These are phyloP conservation scores for Microctenopoma steveboyesi DNA, from an alignment of 2,797 vertebrate genomes.

Conservation along the genomic window DNA sequence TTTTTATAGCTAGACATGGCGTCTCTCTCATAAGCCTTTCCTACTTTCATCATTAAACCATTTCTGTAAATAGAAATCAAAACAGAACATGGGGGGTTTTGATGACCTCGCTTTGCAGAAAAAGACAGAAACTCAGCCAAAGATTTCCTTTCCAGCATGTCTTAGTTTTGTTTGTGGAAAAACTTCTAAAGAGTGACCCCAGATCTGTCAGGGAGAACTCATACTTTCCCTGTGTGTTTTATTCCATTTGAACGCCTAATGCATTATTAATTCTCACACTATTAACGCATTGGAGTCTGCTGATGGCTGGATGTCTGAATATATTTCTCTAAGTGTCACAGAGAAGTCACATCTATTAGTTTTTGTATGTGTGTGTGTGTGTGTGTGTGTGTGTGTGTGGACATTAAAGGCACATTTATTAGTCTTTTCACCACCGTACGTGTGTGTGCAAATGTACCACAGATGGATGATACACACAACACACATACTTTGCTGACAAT, in stretches of 20 bases:
- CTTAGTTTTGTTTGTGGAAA: conserved; percentile 22
- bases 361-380: conserved; percentile 35
- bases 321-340: conserved; percentile 57
- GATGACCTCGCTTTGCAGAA: conserved; percentile 15
- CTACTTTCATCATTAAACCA: conserved; percentile 19
- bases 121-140: conserved; percentile 6
- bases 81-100: conserved; percentile 5
- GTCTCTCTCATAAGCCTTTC: not conserved
- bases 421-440: conserved; percentile 18
- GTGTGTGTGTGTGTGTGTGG: conserved; percentile 42
- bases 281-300: conserved; percentile 42
- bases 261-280: conserved; percentile 72
- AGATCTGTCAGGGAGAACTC: conserved; percentile 2
- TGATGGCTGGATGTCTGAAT: conserved; percentile 52
- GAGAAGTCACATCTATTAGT: conserved; percentile 65
- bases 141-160: not conserved
- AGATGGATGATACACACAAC: conserved; percentile 69
- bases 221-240: conserved; percentile 18
- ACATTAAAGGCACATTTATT: conserved; percentile 62
- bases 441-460: conserved; percentile 28
- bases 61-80: conserved; percentile 6
- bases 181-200: conserved; percentile 39
- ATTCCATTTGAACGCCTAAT: conserved; percentile 54
- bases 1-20: not conserved
- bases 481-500: conserved; percentile 57